These are phyloP conservation scores for Siphamia tubifer DNA, from an alignment of 2,113 vertebrate genomes.

Conservation along the genomic window DNA sequence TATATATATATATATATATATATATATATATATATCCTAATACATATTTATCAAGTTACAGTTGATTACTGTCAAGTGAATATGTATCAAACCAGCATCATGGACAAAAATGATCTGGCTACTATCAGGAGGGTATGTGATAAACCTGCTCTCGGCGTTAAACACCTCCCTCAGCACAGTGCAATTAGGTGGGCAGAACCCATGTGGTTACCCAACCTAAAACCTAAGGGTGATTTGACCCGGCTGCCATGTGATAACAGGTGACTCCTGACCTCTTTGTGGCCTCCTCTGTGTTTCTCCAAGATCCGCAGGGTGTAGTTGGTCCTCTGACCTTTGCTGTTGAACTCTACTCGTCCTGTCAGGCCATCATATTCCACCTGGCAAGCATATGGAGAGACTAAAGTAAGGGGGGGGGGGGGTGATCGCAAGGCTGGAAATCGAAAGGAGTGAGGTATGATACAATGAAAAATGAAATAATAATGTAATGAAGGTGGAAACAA, in stretches of 20 bases:
- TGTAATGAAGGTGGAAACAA: background rate
- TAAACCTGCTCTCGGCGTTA: slow-evolving; percentile 40
- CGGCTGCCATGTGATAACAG: slow-evolving; percentile 33
- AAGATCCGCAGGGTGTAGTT: slow-evolving; percentile 92
- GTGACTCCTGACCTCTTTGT: slow-evolving; percentile 85
- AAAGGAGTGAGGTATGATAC: background rate
- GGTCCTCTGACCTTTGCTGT: slow-evolving; percentile 95
- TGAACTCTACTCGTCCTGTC: slow-evolving; percentile 92
- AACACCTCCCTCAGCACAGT: slow-evolving; percentile 10
- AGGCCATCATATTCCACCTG: slow-evolving; percentile 95
- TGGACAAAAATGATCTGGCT: slow-evolving; percentile 1
- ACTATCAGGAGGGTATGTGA: background rate
- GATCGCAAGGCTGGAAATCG: too few relatives aligned
- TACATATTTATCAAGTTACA: slow-evolving; percentile 3
- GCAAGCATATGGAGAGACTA: slow-evolving; percentile 4
- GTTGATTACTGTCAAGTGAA: slow-evolving; percentile 1
- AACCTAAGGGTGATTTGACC: slow-evolving; percentile 30
- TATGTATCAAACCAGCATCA: background rate
- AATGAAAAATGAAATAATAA: too few relatives aligned
- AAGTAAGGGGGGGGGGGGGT: background rate
- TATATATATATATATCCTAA: background rate
- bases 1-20: too few relatives aligned
- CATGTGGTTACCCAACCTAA: slow-evolving; percentile 30
- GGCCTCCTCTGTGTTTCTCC: slow-evolving; percentile 88
- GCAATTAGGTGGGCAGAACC: slow-evolving; percentile 41